Percentiles rank a stretch among this genome's conserved stretches.
phyloP scores from a whole-genome alignment of 1,140 invertebrate species.

The Bacillus rossius region DNA sequence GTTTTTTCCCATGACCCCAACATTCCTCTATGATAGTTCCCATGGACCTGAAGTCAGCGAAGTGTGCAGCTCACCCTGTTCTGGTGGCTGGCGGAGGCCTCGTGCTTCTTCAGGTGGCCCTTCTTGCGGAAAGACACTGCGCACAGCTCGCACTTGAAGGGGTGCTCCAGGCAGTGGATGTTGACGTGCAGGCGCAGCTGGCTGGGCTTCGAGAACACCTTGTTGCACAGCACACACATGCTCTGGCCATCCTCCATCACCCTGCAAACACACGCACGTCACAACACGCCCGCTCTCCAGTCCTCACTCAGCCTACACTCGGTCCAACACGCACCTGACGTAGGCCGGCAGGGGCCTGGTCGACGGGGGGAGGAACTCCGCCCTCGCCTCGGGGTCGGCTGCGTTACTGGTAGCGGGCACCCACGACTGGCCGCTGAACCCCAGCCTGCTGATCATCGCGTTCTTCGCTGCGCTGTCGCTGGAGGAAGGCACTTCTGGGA shows the following conservation, averaged over 20 bases:
- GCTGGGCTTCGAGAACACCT: constrained; percentile 84
- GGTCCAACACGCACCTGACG: constrained; percentile 38
- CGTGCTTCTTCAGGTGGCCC: constrained; percentile 88
- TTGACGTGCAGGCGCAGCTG: constrained; percentile 90
- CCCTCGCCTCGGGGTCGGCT: constrained; percentile 25
- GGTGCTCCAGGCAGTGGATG: constrained; percentile 92
- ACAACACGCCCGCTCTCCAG: too few relatives aligned
- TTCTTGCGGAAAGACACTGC: constrained; percentile 87
- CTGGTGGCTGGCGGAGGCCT: constrained; percentile 82
- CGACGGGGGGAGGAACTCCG: constrained; percentile 46
- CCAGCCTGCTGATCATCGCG: too few relatives aligned
- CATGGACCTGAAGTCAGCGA: too few relatives aligned
- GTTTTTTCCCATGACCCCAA: too few relatives aligned
- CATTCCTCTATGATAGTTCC: too few relatives aligned
- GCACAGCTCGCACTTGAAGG: constrained; percentile 87
- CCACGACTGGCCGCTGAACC: not conserved
- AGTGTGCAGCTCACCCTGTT: constrained; percentile 73
- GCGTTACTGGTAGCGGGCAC: not conserved
- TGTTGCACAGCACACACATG: constrained; percentile 84
- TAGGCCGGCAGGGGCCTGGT: constrained; percentile 41
- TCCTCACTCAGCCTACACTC: too few relatives aligned
- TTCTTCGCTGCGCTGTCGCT: too few relatives aligned
- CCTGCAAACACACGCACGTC: constrained; percentile 30
- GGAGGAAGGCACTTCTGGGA: too few relatives aligned
- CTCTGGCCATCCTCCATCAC: constrained; percentile 71